Evolutionary conservation across 2,113 vertebrate species (phyloP).

Genomic region (Clinocottus analis): DNA sequence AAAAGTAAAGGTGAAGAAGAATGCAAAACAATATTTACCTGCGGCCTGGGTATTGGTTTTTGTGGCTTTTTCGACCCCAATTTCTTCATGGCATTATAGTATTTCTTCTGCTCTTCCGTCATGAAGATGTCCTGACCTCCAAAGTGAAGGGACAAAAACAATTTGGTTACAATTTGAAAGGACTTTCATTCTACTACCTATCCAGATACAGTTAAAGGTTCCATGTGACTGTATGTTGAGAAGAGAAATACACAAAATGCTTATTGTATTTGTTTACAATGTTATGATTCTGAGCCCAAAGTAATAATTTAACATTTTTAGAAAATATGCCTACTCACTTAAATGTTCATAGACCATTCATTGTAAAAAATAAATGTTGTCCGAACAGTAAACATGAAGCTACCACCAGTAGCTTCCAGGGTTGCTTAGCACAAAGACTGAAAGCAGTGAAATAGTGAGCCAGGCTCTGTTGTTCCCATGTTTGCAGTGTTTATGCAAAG

Average conservation of each 20-base stretch:
- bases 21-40: constrained; percentile 78
- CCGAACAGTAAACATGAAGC: neutral
- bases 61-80: constrained; percentile 98
- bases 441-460: neutral
- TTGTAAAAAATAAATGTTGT: neutral
- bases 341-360: neutral
- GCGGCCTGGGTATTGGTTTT: constrained; percentile 95
- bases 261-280: neutral
- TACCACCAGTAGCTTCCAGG: neutral
- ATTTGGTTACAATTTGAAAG: constrained; percentile 86
- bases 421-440: constrained; percentile 1
- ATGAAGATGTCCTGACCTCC: constrained; percentile 99
- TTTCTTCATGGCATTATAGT: constrained; percentile 99
- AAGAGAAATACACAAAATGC: neutral
- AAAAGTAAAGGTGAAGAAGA: neutral
- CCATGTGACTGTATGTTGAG: neutral
- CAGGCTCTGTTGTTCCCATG: neutral
- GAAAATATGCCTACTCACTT: neutral
- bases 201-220: neutral
- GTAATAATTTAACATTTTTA: neutral
- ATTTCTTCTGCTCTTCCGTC: constrained; percentile 99
- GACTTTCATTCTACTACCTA: neutral
- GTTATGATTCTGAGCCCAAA: neutral
- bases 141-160: constrained; percentile 89
- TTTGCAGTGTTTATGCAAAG: neutral